phyloP scores from a whole-genome alignment of 1,140 invertebrate genomes.

The Neodiprion virginianus region DNA sequence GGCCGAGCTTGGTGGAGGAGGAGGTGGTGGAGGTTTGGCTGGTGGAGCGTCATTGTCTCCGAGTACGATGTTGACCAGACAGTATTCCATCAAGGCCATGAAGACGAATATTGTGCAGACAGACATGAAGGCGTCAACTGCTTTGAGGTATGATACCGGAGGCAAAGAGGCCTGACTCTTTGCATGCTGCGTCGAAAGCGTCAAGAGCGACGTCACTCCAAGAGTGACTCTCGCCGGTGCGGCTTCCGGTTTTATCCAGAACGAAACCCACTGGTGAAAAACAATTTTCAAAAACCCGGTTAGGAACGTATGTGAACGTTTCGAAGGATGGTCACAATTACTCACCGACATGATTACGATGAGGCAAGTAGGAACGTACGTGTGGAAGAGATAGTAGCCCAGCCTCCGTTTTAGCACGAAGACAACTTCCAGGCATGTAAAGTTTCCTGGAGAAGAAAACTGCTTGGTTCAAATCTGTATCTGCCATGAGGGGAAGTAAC shows the following conservation, averaged over 20 bases:
- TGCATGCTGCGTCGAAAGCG: slow-evolving; percentile 89
- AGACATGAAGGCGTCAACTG: slow-evolving; percentile 91
- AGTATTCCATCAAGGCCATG: slow-evolving; percentile 94
- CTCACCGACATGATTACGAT: slow-evolving; percentile 89
- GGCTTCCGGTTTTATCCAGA: slow-evolving; percentile 92
- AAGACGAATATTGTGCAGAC: slow-evolving; percentile 92
- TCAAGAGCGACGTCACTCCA: slow-evolving; percentile 88
- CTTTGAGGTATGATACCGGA: slow-evolving; percentile 89
- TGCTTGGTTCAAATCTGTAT: neutral
- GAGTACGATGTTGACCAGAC: slow-evolving; percentile 87
- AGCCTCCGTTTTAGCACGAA: slow-evolving; percentile 85
- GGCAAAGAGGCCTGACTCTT: slow-evolving; percentile 89
- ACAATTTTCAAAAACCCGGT: neutral
- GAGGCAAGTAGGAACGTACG: slow-evolving; percentile 85
- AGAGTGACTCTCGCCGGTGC: slow-evolving; percentile 88
- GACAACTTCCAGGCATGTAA: slow-evolving; percentile 86
- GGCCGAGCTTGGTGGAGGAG: slow-evolving; percentile 47
- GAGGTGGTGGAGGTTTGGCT: slow-evolving; percentile 51
- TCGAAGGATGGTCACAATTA: slow-evolving; percentile 28
- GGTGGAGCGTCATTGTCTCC: slow-evolving; percentile 73
- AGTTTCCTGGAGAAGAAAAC: slow-evolving; percentile 73
- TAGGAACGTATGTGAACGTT: slow-evolving; percentile 3
- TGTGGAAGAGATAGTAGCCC: slow-evolving; percentile 89
- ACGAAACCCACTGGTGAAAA: slow-evolving; percentile 81
- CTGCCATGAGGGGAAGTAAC: neutral